Evolutionary conservation across 1,140 invertebrate species (phyloP), one percentile per base, ranked within the genome.

Genomic region (Papilio aristodemus): DNA sequence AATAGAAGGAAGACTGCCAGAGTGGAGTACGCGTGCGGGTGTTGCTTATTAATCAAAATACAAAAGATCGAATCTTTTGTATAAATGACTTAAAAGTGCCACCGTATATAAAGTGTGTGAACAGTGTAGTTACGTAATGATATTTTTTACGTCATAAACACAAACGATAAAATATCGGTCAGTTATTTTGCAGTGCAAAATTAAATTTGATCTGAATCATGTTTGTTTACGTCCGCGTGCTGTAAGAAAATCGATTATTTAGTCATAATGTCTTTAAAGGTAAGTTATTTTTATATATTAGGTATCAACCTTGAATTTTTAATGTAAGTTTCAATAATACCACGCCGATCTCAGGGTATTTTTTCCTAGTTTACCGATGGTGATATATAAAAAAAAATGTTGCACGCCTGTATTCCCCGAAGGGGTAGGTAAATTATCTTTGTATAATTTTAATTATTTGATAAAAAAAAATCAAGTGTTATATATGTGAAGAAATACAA

Each of bases 191-290:
- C 58, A 58, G 74, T 81, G 74, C 67, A 67, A 70, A 77, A 75
- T 72, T 71, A 72, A 67, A 64, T 73, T 72, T 78, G 64, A 64
- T 69, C 72, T 64, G 41, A 74, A 80, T 71, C 59, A 80, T 84
- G 80, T 75, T 74, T 81, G 69, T 78, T 73, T 72, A 57, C n/a
- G 19, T 66, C 68, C 71, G 71, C 69, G 66, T 59, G 62, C 25
- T 75, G 69, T 81, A 69, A 75, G 60, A 69, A 74, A 77, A 75
- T 77, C 71, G 70, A 81, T 73, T 76, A 60, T 13, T 71, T 58
- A 63, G 69, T 64, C 71, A 77, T 68, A 71, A 86, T 86, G 84
- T 84, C 84, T 7, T 72, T 86, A 71, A 86, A 84, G 81, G 81
- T 85, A 71, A 78, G 79, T 76, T 37, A 38, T 5, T 22, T 9